Percentiles rank a stretch among this genome's conserved stretches.
Evolutionary conservation across 2,888 invertebrate species (phyloP).

Genomic region (Pocota personata): DNA sequence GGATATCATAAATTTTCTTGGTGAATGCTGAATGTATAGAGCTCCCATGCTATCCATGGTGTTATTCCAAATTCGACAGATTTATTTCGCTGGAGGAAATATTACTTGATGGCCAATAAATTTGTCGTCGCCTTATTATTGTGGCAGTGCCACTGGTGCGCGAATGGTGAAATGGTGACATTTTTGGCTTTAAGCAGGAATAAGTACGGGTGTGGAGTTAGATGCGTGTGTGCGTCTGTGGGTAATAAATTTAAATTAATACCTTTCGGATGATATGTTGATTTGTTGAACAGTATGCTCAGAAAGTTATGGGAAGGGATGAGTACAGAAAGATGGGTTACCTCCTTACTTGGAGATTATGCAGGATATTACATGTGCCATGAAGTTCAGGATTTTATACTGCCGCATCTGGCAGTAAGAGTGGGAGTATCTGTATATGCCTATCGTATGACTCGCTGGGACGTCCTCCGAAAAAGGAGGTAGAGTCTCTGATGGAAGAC

Average conservation of each 20-base stretch:
- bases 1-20: conserved; percentile 56
- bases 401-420: no score
- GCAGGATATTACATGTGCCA: no score
- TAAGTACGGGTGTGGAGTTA: background rate
- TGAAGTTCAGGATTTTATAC: no score
- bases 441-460: no score
- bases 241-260: conserved; percentile 49
- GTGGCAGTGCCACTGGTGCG: conserved; percentile 21
- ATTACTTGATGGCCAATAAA: conserved; percentile 68
- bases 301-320: background rate
- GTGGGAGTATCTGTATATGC: no score
- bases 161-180: conserved; percentile 31
- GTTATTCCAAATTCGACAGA: conserved; percentile 62
- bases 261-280: conserved; percentile 32
- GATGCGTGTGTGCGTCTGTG: conserved; percentile 14
- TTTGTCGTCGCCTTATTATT: conserved; percentile 67
- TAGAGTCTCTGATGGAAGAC: no score
- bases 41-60: conserved; percentile 2
- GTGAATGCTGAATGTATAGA: conserved; percentile 16
- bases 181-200: background rate
- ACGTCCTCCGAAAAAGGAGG: no score
- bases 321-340: no score
- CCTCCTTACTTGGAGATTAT: no score
- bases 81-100: conserved; percentile 61
- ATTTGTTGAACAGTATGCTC: conserved; percentile 12